A percentile compares a stretch with the other conserved stretches of the same genome.
phyloP scores from a whole-genome alignment of 1,140 invertebrate species.

The Pseudomyrmex cubaensis region DNA sequence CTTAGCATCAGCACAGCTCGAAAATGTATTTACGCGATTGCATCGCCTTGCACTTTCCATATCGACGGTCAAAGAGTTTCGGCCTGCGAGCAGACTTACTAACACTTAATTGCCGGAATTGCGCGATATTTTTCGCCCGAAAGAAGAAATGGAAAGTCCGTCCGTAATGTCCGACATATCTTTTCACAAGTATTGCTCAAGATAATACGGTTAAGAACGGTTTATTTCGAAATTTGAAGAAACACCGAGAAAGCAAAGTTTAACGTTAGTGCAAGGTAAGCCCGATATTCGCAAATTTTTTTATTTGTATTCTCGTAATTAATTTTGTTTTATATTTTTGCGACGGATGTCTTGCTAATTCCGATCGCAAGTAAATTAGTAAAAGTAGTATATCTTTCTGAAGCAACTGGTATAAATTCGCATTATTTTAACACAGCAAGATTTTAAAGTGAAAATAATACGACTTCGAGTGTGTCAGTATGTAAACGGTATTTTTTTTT shows the following conservation, averaged over 20 bases:
- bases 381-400: too few relatives aligned
- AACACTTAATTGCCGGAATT: constrained; percentile 29
- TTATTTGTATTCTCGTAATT: too few relatives aligned
- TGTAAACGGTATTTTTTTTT: too few relatives aligned
- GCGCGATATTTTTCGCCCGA: constrained; percentile 13
- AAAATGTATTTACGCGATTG: not conserved
- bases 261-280: not conserved
- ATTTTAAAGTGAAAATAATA: too few relatives aligned
- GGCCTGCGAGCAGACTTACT: not conserved
- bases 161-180: not conserved
- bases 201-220: constrained; percentile 3
- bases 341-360: too few relatives aligned
- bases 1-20: too few relatives aligned
- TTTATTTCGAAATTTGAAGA: constrained; percentile 42
- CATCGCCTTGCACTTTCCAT: not conserved
- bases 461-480: too few relatives aligned
- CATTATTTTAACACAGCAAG: too few relatives aligned
- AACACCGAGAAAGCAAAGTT: constrained; percentile 41
- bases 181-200: constrained; percentile 45
- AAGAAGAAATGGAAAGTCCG: constrained; percentile 49
- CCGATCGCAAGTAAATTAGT: too few relatives aligned
- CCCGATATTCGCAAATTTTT: not conserved
- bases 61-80: not conserved
- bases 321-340: too few relatives aligned
- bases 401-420: too few relatives aligned